Base-by-base conservation (phyloP, 2,888 invertebrate genomes). In the Phengaris arion region DNA sequence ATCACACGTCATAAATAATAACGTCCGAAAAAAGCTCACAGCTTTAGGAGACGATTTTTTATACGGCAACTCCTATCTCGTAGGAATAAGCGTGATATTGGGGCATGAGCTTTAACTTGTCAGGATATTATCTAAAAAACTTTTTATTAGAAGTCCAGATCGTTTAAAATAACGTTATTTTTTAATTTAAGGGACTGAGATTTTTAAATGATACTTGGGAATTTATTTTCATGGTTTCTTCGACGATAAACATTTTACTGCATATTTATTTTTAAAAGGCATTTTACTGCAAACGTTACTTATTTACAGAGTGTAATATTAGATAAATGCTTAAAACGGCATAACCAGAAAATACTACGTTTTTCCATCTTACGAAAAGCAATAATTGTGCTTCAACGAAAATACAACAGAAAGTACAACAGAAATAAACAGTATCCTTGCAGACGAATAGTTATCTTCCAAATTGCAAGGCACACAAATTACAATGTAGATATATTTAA, bases 1-100 rank as follows among this genome's bases (percentile, higher is more conserved):
- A 87, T 86, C 85, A 86, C 86, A 84, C 84, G 82, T 85, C 84
- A 83, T 88, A 86, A 88, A 88, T 75, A 55, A 48, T 57, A 59
- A 74, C 55, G 68, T 46, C 74, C 46, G 15, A 48, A 51, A 15
- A 70, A 70, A 12, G 54, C 52, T 13, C 54, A 72, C 51, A 54
- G 54, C 52, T 72, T 72, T 72, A 52, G 54, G 35, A 54, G 12
- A 52, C 13, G 52, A 10, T 35, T 72, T 54, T 48, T 54, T 7
- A 13, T 13, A 72, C 10, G 51, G 10, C 9, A 4, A 70, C 35
- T 35, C 54, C 13, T 72, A 52, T 12, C 54, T 6, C 6, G 12
- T 35, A 8, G 35, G 13, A 13, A 72, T 72, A 72, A 13, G 54
- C 22, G 52, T 8, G 8, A 72, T 54, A 54, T 54, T 72, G 54